A percentile compares a stretch with the other conserved stretches of the same genome.
These are phyloP conservation scores for Zaprionus lachaisei DNA, from an alignment of 1,140 invertebrate genomes.

Conservation along the genomic window DNA sequence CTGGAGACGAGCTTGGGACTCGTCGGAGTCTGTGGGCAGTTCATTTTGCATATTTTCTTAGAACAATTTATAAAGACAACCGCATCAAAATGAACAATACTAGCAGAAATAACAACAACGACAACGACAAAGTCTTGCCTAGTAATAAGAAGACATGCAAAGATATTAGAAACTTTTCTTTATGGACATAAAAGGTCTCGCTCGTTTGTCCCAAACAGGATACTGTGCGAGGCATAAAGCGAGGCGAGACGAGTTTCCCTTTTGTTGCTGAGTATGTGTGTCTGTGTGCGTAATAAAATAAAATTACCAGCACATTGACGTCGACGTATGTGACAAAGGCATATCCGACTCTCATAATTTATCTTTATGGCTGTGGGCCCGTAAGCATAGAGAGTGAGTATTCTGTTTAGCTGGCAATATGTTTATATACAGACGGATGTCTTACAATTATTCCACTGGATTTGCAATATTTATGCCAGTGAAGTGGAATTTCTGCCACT, in stretches of 20 bases:
- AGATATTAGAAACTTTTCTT: slow-evolving; percentile 70
- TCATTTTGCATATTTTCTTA: slow-evolving; percentile 62
- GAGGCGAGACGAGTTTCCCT: slow-evolving; percentile 12
- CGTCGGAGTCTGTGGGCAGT: slow-evolving; percentile 24
- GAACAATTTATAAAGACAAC: slow-evolving; percentile 54
- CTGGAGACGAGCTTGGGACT: background rate
- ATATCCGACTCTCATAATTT: slow-evolving; percentile 54
- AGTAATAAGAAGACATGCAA: slow-evolving; percentile 28
- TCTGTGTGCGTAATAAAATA: slow-evolving; percentile 62
- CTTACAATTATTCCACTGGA: background rate
- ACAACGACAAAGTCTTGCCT: slow-evolving; percentile 23
- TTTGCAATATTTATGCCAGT: background rate
- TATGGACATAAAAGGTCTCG: slow-evolving; percentile 50
- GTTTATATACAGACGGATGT: background rate
- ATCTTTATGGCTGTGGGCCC: slow-evolving; percentile 49
- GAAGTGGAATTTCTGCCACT: background rate
- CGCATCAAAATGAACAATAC: slow-evolving; percentile 11
- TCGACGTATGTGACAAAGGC: slow-evolving; percentile 51
- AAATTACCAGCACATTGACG: slow-evolving; percentile 61
- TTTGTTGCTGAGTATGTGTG: slow-evolving; percentile 16
- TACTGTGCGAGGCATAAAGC: background rate
- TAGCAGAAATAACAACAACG: background rate
- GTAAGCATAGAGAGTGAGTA: background rate
- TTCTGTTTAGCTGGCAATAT: background rate
- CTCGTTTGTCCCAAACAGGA: slow-evolving; percentile 35